Conservation (phyloP, 2,797 vertebrate species). For the Myotis vivesi region DNA sequence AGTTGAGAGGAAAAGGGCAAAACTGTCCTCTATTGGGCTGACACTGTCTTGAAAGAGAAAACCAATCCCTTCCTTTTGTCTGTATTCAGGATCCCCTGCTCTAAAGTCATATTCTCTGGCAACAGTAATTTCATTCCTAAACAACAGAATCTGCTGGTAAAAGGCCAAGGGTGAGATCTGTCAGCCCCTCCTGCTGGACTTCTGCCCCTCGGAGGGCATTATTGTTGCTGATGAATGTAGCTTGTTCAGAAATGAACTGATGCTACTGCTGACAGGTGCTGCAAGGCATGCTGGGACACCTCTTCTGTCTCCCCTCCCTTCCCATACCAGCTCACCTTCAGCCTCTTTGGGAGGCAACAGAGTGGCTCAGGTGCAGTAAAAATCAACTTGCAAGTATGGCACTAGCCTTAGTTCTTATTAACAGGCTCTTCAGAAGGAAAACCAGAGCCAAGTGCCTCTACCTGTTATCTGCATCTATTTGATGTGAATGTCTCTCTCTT, state of each 20-base stretch:
- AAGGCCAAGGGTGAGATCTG: background rate
- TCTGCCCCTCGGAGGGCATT: background rate
- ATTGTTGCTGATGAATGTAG: background rate
- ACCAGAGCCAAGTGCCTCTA: background rate
- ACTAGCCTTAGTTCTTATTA: background rate
- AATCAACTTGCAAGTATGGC: background rate
- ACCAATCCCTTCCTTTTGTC: background rate
- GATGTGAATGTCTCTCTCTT: background rate
- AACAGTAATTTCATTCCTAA: background rate
- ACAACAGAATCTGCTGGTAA: background rate
- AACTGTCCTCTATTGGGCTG: background rate
- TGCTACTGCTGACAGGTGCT: background rate
- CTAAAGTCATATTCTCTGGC: background rate
- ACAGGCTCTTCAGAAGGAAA: background rate
- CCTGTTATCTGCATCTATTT: background rate
- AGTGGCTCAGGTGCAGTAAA: background rate
- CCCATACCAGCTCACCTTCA: background rate
- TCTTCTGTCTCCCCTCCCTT: background rate
- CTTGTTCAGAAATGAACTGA: background rate
- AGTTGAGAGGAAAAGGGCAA: background rate
- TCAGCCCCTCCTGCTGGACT: background rate
- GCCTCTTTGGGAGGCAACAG: background rate
- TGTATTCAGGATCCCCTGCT: background rate
- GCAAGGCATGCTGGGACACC: background rate
- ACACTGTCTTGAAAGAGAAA: background rate